phyloP scores from a whole-genome alignment of 2,113 vertebrate species.

The Rhipidura dahli region DNA sequence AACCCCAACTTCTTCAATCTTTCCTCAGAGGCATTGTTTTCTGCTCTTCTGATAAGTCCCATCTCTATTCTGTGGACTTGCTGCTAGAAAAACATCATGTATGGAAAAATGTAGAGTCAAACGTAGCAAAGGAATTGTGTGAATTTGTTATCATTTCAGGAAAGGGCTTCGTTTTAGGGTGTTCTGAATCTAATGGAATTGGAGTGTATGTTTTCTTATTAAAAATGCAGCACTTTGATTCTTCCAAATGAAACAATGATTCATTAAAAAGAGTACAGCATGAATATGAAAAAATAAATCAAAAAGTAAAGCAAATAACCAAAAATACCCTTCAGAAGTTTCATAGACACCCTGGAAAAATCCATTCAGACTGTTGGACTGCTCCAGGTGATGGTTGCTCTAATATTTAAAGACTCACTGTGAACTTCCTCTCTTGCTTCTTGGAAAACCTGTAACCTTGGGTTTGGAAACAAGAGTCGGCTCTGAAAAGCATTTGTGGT shows the following conservation, averaged over 20 bases:
- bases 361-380: neutral
- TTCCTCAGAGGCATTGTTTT: conserved; percentile 20
- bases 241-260: neutral
- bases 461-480: neutral
- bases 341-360: neutral
- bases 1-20: conserved; percentile 8
- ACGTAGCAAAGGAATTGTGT: neutral
- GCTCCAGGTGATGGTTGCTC: accelerated
- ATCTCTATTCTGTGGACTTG: accelerated
- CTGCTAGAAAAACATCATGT: neutral
- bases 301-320: neutral
- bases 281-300: neutral
- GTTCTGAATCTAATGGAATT: neutral
- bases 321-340: neutral
- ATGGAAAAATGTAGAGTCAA: neutral
- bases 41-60: neutral
- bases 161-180: neutral
- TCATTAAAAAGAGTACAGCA: neutral
- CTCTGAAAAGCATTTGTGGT: neutral
- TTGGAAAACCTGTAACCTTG: neutral
- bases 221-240: neutral
- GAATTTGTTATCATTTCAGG: neutral
- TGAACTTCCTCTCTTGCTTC: neutral
- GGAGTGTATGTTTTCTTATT: neutral
- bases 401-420: neutral